Conservation (phyloP, 2,888 invertebrate genomes). For the Cheilosia pagana region DNA sequence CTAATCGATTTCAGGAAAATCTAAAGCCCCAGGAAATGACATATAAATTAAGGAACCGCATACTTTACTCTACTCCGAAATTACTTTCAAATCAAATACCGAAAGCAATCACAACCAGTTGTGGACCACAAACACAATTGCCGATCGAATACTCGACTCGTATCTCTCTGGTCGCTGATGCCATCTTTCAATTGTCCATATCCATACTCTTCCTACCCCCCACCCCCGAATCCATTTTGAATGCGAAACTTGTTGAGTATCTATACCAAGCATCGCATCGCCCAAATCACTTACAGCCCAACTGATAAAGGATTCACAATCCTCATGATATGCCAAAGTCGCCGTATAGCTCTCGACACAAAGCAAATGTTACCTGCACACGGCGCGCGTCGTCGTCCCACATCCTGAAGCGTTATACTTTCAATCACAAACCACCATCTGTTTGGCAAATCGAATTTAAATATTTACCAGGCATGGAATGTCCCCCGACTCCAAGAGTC, state of each 20-base stretch:
- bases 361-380: conserved; percentile 52
- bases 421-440: conserved; percentile 74
- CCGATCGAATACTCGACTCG: not conserved
- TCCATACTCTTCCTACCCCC: conserved; percentile 10
- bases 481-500: conserved; percentile 6
- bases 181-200: conserved; percentile 14
- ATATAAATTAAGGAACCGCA: not conserved
- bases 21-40: too few relatives aligned
- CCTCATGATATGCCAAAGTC: conserved; percentile 29
- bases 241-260: conserved; percentile 53
- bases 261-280: conserved; percentile 14
- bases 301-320: conserved; percentile 41
- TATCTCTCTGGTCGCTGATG: not conserved
- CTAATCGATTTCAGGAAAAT: too few relatives aligned
- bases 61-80: conserved; percentile 13
- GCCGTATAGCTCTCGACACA: conserved; percentile 20
- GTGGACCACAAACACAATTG: conserved; percentile 17
- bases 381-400: conserved; percentile 8
- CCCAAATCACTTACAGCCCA: conserved; percentile 22
- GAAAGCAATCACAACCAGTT: conserved; percentile 21
- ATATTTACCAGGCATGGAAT: conserved; percentile 72
- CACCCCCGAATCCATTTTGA: conserved; percentile 36
- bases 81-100: conserved; percentile 33
- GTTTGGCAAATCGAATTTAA: conserved; percentile 73
- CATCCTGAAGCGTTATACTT: conserved; percentile 57